Evolutionary conservation across 2,888 invertebrate genomes (phyloP).

Genomic region (Diadegma fenestrale): DNA sequence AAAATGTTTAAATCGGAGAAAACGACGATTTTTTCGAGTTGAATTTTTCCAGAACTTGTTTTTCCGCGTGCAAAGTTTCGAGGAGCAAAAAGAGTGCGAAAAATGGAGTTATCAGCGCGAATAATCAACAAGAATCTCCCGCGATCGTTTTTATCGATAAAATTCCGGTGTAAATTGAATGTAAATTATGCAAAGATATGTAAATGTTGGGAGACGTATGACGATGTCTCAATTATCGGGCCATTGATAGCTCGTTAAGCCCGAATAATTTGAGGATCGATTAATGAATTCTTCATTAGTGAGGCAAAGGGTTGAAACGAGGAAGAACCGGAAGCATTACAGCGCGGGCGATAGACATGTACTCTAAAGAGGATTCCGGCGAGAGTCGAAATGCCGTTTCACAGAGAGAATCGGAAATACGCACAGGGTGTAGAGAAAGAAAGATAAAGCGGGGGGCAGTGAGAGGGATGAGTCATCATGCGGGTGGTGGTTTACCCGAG

Average conservation of each 20-base stretch:
- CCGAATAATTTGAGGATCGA: conserved; percentile 49
- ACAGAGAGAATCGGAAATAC: conserved; percentile 49
- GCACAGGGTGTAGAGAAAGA: conserved; percentile 2
- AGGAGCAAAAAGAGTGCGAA: too few species aligned
- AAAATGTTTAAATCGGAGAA: too few species aligned
- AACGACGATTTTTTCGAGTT: too few species aligned
- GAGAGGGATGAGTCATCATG: conserved; percentile 61
- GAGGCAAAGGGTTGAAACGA: conserved; percentile 43
- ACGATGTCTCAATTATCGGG: conserved; percentile 42
- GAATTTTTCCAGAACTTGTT: too few species aligned
- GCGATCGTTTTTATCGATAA: background rate
- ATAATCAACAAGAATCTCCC: background rate
- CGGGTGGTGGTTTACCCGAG: conserved; percentile 60
- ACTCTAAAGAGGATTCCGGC: background rate
- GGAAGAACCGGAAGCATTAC: conserved; percentile 40
- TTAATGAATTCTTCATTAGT: conserved; percentile 65
- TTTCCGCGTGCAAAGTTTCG: too few species aligned
- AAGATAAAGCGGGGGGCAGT: conserved; percentile 13
- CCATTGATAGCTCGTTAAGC: conserved; percentile 60
- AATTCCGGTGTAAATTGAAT: background rate
- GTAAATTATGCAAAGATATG: conserved; percentile 2
- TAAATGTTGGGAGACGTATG: background rate
- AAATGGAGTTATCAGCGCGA: background rate
- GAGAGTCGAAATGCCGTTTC: conserved; percentile 5
- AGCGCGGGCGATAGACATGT: background rate